Evolutionary conservation across 2,797 vertebrate species (phyloP).

Genomic region (Micromesistius poutassou): DNA sequence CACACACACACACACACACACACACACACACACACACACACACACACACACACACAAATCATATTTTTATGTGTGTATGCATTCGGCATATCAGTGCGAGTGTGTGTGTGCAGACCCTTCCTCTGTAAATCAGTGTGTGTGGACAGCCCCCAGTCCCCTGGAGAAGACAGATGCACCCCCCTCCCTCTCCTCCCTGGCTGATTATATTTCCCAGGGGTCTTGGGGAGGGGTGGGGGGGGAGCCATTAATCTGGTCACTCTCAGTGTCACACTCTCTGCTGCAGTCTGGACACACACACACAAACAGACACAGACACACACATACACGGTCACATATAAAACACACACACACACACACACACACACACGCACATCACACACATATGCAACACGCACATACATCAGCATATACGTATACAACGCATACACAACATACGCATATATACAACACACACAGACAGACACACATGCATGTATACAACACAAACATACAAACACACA

Average conservation of each 20-base stretch:
- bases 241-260: constrained; percentile 7
- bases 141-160: background rate
- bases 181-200: background rate
- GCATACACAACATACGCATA: too few relatives aligned
- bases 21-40: background rate
- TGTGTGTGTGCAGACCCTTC: constrained; percentile 12
- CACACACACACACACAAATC: background rate
- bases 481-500: too few relatives aligned
- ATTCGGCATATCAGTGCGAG: background rate
- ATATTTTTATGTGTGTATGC: background rate
- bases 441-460: too few relatives aligned
- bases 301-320: background rate
- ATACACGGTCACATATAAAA: too few relatives aligned
- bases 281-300: background rate
- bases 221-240: background rate
- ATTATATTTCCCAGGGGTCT: constrained; percentile 14
- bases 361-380: too few relatives aligned
- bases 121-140: background rate
- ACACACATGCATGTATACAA: too few relatives aligned
- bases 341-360: too few relatives aligned
- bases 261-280: background rate
- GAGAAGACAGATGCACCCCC: background rate
- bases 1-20: background rate
- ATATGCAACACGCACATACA: too few relatives aligned
- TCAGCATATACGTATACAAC: too few relatives aligned